Conservation (phyloP, 2,888 invertebrate genomes). For the Habrosyne pyritoides region DNA sequence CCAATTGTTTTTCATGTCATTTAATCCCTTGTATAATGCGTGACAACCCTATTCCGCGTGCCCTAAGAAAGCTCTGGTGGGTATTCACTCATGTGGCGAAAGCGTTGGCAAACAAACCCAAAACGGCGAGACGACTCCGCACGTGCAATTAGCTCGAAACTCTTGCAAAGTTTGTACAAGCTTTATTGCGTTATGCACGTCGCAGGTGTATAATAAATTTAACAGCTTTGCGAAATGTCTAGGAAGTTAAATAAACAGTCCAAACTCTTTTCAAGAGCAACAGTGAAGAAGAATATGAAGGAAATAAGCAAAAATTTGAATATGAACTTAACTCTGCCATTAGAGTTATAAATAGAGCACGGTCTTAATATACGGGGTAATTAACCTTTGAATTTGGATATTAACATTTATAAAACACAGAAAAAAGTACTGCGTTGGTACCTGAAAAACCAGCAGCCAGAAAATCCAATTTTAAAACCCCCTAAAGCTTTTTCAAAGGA, state of each 20-base stretch:
- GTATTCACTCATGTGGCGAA: not conserved
- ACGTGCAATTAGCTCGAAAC: conserved; percentile 1
- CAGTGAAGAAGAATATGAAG: not conserved
- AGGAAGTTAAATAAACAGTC: not conserved
- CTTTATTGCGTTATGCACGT: conserved; percentile 1
- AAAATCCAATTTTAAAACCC: too few species aligned
- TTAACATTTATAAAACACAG: too few species aligned
- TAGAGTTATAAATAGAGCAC: too few species aligned
- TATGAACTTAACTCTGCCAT: too few species aligned
- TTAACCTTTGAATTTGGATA: too few species aligned
- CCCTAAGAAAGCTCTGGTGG: not conserved
- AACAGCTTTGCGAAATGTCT: not conserved
- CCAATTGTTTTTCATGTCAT: too few species aligned
- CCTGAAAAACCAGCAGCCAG: too few species aligned
- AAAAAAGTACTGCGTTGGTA: too few species aligned
- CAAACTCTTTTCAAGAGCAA: not conserved
- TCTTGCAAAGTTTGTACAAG: not conserved
- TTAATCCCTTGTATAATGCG: too few species aligned
- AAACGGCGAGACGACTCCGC: not conserved
- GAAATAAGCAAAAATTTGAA: not conserved
- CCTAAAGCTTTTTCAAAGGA: not conserved
- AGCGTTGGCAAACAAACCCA: not conserved
- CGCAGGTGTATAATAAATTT: conserved; percentile 2
- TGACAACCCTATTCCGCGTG: not conserved
- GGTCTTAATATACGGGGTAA: too few species aligned